A percentile compares a stretch with the other conserved stretches of the same genome.
Conservation (phyloP, 2,888 invertebrate species). For the Cosmopolites sordidus region DNA sequence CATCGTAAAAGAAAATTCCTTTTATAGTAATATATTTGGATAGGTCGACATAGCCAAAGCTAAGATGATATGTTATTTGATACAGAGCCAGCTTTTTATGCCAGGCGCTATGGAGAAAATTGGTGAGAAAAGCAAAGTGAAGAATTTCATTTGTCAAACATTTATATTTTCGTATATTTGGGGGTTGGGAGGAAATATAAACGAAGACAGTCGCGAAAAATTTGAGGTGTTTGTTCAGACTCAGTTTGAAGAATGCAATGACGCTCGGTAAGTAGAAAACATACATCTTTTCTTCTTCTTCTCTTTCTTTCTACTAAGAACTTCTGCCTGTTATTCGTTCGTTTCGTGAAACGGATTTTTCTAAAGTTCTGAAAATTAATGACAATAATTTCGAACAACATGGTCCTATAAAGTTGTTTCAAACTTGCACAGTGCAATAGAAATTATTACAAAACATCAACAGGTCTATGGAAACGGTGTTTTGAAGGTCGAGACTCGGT, state of each 20-base stretch:
- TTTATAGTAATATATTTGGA: not conserved
- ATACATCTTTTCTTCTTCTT: not conserved
- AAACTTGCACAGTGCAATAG: no score
- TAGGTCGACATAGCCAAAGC: slow-evolving; percentile 82
- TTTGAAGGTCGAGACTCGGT: no score
- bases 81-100: slow-evolving; percentile 65
- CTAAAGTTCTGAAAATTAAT: no score
- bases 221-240: slow-evolving; percentile 68
- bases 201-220: slow-evolving; percentile 62
- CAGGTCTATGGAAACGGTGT: no score
- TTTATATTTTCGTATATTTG: slow-evolving; percentile 81
- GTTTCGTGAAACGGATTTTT: no score
- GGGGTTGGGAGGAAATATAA: slow-evolving; percentile 81
- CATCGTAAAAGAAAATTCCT: slow-evolving; percentile 2
- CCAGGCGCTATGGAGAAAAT: slow-evolving; percentile 51
- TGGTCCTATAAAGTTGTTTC: no score
- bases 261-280: slow-evolving; percentile 54
- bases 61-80: slow-evolving; percentile 66
- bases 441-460: no score
- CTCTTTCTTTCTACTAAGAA: not conserved
- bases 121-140: slow-evolving; percentile 59
- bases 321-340: no score
- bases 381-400: no score
- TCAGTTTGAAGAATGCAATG: slow-evolving; percentile 66
- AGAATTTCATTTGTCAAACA: slow-evolving; percentile 65